These are phyloP conservation scores for Ophion obscuratus DNA, from an alignment of 2,888 invertebrate species.

Conservation along the genomic window DNA sequence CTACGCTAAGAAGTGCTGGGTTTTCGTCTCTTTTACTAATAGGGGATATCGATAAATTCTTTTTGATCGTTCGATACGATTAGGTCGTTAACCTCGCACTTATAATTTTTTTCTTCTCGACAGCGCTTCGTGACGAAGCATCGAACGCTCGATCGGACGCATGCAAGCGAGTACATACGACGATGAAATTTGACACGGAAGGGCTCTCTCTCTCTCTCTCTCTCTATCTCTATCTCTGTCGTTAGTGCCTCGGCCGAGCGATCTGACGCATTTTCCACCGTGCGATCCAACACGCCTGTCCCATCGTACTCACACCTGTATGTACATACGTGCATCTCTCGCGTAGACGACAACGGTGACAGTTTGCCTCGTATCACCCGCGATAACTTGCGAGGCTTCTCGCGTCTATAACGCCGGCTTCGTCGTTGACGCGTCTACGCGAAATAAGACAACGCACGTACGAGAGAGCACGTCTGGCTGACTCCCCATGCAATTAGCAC, in stretches of 20 bases:
- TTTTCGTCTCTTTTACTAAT: too few relatives aligned
- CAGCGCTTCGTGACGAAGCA: conserved; percentile 33
- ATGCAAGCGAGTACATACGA: conserved; percentile 24
- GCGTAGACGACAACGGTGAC: conserved; percentile 47
- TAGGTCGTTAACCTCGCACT: conserved; percentile 33
- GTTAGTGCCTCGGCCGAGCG: conserved; percentile 30
- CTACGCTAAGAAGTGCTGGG: too few relatives aligned
- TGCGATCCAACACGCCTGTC: conserved; percentile 32
- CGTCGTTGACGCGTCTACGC: conserved; percentile 30
- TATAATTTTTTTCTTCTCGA: not conserved
- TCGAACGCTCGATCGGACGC: conserved; percentile 35
- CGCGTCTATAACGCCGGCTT: conserved; percentile 44
- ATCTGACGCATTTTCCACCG: conserved; percentile 36
- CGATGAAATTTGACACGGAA: conserved; percentile 56
- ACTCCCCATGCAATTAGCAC: conserved; percentile 35
- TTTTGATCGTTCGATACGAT: not conserved
- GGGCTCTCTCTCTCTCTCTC: conserved; percentile 5
- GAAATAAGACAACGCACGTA: conserved; percentile 35
- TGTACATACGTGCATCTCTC: conserved; percentile 15
- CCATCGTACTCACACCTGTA: conserved; percentile 26
- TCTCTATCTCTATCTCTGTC: conserved; percentile 9
- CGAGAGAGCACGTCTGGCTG: conserved; percentile 1
- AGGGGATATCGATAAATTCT: not conserved
- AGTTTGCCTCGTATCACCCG: conserved; percentile 36
- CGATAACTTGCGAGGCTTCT: conserved; percentile 64